These are phyloP conservation scores for Pavo muticus DNA, from an alignment of 2,113 vertebrate genomes.

Conservation along the genomic window DNA sequence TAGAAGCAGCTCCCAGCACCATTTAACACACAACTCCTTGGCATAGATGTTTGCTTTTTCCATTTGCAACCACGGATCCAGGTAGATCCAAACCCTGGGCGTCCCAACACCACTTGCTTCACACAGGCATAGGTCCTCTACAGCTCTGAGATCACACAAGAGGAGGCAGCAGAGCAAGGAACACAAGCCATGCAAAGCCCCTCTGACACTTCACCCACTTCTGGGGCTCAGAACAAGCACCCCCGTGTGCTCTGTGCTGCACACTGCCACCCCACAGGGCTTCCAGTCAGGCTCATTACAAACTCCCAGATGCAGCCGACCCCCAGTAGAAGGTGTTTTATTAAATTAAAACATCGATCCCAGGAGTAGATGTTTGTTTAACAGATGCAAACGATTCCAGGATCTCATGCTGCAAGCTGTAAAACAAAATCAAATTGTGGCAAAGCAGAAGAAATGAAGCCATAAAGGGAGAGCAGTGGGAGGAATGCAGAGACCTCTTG, in stretches of 20 bases:
- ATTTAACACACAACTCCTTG: neutral
- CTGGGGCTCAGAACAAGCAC: neutral
- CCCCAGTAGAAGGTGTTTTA: slow-evolving; percentile 69
- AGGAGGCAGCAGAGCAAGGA: neutral
- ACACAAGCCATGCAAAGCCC: accelerated
- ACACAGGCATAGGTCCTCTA: neutral
- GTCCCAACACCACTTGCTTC: neutral
- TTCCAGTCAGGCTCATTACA: slow-evolving; percentile 46
- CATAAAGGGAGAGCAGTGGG: slow-evolving; percentile 37
- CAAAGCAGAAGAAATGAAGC: slow-evolving; percentile 46
- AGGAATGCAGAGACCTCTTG: slow-evolving; percentile 13
- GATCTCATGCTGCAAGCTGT: slow-evolving; percentile 53
- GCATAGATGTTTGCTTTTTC: neutral
- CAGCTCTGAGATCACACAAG: neutral
- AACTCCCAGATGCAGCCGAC: slow-evolving; percentile 64
- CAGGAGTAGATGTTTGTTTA: slow-evolving; percentile 75
- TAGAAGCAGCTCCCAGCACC: neutral
- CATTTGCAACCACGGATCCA: neutral
- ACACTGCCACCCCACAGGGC: neutral
- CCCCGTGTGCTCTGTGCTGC: neutral
- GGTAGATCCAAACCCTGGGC: neutral
- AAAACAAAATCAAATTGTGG: slow-evolving; percentile 74
- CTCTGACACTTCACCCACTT: neutral
- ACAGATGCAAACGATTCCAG: slow-evolving; percentile 51
- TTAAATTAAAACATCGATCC: slow-evolving; percentile 77